phyloP scores from a whole-genome alignment of 2,113 vertebrate species.

The Nothobranchius furzeri region DNA sequence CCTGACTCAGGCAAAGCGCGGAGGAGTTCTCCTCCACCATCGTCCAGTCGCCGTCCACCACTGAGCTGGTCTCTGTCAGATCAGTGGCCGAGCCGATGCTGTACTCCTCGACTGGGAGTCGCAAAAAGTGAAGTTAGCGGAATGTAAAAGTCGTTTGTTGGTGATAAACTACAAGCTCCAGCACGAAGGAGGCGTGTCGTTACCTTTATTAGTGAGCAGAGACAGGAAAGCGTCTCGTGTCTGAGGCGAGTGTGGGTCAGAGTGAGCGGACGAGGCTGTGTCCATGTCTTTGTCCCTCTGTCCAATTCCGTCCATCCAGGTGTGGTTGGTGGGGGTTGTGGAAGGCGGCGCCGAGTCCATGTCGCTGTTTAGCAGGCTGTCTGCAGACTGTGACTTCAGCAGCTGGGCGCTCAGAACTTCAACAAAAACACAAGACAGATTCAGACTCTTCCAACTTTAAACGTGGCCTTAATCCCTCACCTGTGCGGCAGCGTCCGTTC shows the following conservation, averaged over 20 bases:
- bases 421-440: neutral
- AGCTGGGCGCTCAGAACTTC: conserved; percentile 85
- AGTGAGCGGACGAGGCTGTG: conserved; percentile 81
- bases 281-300: conserved; percentile 85
- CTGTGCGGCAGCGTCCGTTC: conserved; percentile 90
- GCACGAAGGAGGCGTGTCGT: neutral
- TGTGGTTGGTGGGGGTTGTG: conserved; percentile 78
- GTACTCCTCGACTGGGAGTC: conserved; percentile 89
- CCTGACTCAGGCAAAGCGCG: conserved; percentile 89
- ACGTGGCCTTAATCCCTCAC: conserved; percentile 64
- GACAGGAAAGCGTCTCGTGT: conserved; percentile 95
- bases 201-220: conserved; percentile 93
- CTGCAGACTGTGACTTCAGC: conserved; percentile 90
- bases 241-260: conserved; percentile 80
- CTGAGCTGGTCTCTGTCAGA: conserved; percentile 95
- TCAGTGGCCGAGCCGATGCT: conserved; percentile 98
- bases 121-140: too few relatives aligned
- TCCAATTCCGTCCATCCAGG: conserved; percentile 86
- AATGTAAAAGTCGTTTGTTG: too few relatives aligned
- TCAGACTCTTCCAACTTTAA: neutral
- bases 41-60: conserved; percentile 97
- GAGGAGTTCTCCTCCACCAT: conserved; percentile 96
- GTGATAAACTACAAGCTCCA: too few relatives aligned
- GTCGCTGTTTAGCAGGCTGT: conserved; percentile 88
- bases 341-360: conserved; percentile 81